Percentiles rank a stretch among this genome's conserved stretches.
Conservation (phyloP, 2,888 invertebrate species). For the Toxonevra muliebris region DNA sequence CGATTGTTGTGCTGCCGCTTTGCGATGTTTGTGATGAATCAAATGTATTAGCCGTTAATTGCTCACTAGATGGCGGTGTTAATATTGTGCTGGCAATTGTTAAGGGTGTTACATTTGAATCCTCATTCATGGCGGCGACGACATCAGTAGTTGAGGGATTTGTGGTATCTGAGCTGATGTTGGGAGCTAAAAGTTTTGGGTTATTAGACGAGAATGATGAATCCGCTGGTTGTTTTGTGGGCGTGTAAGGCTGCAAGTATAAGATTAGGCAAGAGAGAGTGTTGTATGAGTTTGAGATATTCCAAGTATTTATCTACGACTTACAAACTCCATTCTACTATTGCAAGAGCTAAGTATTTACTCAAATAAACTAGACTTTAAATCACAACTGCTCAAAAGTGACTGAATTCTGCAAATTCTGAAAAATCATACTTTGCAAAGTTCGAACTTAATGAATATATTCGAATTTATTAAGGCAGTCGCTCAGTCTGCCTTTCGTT, state of each 20-base stretch:
- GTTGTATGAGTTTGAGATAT: neutral
- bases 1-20: neutral
- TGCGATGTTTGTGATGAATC: constrained; percentile 22
- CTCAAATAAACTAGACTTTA: no score
- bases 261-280: neutral
- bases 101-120: constrained; percentile 49
- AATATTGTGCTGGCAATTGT: constrained; percentile 48
- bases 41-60: constrained; percentile 37
- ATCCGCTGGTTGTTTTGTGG: constrained; percentile 54
- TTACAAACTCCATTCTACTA: no score
- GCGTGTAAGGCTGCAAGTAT: constrained; percentile 50
- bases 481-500: no score
- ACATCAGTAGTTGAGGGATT: constrained; percentile 3
- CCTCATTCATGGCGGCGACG: constrained; percentile 39
- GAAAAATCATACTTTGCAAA: no score
- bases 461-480: no score
- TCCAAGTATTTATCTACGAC: no score
- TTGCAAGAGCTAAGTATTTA: no score
- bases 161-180: constrained; percentile 9
- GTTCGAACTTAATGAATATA: no score
- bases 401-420: no score
- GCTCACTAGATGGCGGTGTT: constrained; percentile 59
- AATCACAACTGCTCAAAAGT: no score
- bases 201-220: constrained; percentile 42
- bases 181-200: constrained; percentile 9